phyloP scores from a whole-genome alignment of 2,113 vertebrate genomes.

The Prietella phreatophila region DNA sequence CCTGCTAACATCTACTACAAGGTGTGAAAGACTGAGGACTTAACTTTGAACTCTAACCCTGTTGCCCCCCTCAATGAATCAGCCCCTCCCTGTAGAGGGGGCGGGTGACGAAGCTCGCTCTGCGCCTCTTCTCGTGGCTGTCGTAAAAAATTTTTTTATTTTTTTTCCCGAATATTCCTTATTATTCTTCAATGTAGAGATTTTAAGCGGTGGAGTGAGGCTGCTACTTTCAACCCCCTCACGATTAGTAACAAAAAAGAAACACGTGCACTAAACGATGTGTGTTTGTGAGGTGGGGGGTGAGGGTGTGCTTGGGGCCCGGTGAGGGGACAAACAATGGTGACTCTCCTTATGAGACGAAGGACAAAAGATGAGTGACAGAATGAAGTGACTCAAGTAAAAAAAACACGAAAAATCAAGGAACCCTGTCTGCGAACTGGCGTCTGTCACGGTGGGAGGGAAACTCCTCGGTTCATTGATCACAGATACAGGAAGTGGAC shows the following conservation, averaged over 20 bases:
- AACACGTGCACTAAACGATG: slow-evolving; percentile 64
- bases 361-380: slow-evolving; percentile 31
- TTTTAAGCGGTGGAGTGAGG: slow-evolving; percentile 43
- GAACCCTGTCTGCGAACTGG: background rate
- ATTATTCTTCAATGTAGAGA: slow-evolving; percentile 47
- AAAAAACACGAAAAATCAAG: background rate
- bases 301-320: slow-evolving; percentile 16
- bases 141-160: slow-evolving; percentile 27
- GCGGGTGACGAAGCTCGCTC: slow-evolving; percentile 31
- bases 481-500: slow-evolving; percentile 41
- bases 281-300: slow-evolving; percentile 14
- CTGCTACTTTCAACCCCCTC: slow-evolving; percentile 57
- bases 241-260: background rate
- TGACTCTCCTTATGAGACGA: slow-evolving; percentile 6
- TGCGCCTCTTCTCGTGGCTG: slow-evolving; percentile 39
- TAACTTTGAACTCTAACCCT: slow-evolving; percentile 45
- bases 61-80: slow-evolving; percentile 44
- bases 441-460: background rate
- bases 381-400: slow-evolving; percentile 7
- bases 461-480: slow-evolving; percentile 21
- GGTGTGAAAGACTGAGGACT: slow-evolving; percentile 77
- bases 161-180: slow-evolving; percentile 37
- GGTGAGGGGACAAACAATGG: slow-evolving; percentile 22
- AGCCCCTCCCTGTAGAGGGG: background rate
- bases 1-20: slow-evolving; percentile 99